Evolutionary conservation across 2,113 vertebrate genomes (phyloP), one percentile per base, ranked within the genome.

Genomic region (Picathartes gymnocephalus): DNA sequence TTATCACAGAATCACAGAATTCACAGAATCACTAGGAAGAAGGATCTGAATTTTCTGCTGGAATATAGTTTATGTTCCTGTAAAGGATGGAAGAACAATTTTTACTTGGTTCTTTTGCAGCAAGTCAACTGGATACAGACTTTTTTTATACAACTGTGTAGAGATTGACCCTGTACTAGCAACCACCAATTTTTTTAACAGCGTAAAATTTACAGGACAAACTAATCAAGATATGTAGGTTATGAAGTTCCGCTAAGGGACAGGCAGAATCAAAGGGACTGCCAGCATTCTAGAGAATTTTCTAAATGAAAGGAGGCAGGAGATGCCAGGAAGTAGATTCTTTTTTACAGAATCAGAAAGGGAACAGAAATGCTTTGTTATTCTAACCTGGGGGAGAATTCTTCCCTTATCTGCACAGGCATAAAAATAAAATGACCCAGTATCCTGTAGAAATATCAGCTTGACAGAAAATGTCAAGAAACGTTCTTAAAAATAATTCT

Each of bases 101-200:
- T 71, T 62, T n/a, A 68, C n/a, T 56, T 58, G 30, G 21, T 48
- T 57, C n/a, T 69, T 78, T 60, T 33, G 25, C 45, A 81, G 16
- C 6, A 47, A 62, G 22, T 70, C 47, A 61, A 2, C 7, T 37
- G 42, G 16, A 30, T 35, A 69, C 13, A 64, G 42, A 30, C 13
- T 15, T 57, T 53, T 37, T 44, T 30, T 24, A 47, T 27, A 27
- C 21, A 53, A 7, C 7, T 0, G 0, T 45, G 33, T 60, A 56
- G 56, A 90, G 25, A 69, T 53, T 25, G 24, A 47, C 15, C 8
- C 14, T 61, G 19, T 37, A 44, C 31, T 19, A 66, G 51, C 51
- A 70, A 57, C 10, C 66, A 62, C 37, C 40, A 14, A 22, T 71
- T 47, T 62, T 85, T 69, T 65, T 57, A 79, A 35, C 10, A 53